Percentiles rank a stretch among this genome's conserved stretches.
Evolutionary conservation across 1,140 invertebrate species (phyloP).

Genomic region (Agrilus planipennis): DNA sequence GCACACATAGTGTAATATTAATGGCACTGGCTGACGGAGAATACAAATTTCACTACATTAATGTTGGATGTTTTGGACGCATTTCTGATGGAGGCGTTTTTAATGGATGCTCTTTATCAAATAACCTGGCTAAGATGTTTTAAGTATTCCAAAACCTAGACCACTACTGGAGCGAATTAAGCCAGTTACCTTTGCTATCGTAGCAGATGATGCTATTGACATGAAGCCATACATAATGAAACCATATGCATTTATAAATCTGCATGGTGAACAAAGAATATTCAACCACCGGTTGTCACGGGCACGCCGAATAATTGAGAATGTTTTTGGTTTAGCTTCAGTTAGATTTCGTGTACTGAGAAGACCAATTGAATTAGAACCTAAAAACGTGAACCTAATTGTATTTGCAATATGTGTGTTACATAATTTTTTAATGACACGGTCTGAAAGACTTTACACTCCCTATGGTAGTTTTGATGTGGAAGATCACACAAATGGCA

Average conservation of each 20-base stretch:
- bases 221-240: slow-evolving; percentile 16
- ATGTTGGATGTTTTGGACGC: slow-evolving; percentile 27
- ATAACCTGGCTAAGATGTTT: background rate
- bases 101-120: slow-evolving; percentile 11
- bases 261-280: background rate
- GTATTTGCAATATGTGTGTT: slow-evolving; percentile 7
- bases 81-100: slow-evolving; percentile 26
- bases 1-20: slow-evolving; percentile 11
- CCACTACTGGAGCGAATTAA: slow-evolving; percentile 3
- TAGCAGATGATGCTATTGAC: slow-evolving; percentile 19
- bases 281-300: background rate
- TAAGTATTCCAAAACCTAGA: slow-evolving; percentile 9
- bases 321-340: background rate
- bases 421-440: slow-evolving; percentile 11
- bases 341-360: slow-evolving; percentile 6
- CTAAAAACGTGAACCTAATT: slow-evolving; percentile 9
- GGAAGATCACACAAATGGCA: slow-evolving; percentile 7
- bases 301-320: background rate
- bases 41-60: slow-evolving; percentile 25
- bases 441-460: background rate
- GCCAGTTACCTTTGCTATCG: slow-evolving; percentile 18
- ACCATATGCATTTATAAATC: slow-evolving; percentile 11
- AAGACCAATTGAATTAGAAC: slow-evolving; percentile 5
- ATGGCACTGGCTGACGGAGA: slow-evolving; percentile 27
- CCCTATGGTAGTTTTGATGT: slow-evolving; percentile 10